Evolutionary conservation across 2,888 invertebrate species (phyloP).

Genomic region (Tachina fera): DNA sequence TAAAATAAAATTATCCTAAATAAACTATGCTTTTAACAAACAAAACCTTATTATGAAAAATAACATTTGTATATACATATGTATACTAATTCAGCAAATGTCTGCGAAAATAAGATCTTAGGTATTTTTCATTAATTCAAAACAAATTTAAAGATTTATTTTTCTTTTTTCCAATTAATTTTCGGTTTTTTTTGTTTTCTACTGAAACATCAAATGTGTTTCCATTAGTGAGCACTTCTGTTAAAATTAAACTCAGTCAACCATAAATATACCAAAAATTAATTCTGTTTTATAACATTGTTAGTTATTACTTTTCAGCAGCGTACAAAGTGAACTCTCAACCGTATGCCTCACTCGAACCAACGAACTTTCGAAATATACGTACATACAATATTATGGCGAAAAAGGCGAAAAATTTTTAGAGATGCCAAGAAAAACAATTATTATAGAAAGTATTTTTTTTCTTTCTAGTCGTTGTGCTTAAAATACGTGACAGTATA

Average conservation of each 20-base stretch:
- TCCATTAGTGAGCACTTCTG: slow-evolving; percentile 61
- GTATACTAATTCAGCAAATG: background rate
- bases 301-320: slow-evolving; percentile 53
- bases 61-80: background rate
- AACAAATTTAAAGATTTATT: slow-evolving; percentile 1
- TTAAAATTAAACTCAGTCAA: slow-evolving; percentile 60
- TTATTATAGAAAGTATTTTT: slow-evolving; percentile 33
- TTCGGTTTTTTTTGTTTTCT: background rate
- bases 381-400: slow-evolving; percentile 28
- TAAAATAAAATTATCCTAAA: background rate
- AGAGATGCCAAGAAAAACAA: slow-evolving; percentile 37
- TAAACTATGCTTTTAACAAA: background rate
- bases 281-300: slow-evolving; percentile 27
- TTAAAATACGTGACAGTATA: slow-evolving; percentile 66
- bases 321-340: background rate
- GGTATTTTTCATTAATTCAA: background rate
- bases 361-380: background rate
- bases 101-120: background rate
- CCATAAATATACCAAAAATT: slow-evolving; percentile 49
- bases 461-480: slow-evolving; percentile 12
- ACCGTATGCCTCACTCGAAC: background rate
- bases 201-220: slow-evolving; percentile 31
- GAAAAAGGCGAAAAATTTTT: slow-evolving; percentile 18
- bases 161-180: background rate
- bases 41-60: background rate